Conservation (phyloP, 2,113 vertebrate species). For the Cynoglossus semilaevis region DNA sequence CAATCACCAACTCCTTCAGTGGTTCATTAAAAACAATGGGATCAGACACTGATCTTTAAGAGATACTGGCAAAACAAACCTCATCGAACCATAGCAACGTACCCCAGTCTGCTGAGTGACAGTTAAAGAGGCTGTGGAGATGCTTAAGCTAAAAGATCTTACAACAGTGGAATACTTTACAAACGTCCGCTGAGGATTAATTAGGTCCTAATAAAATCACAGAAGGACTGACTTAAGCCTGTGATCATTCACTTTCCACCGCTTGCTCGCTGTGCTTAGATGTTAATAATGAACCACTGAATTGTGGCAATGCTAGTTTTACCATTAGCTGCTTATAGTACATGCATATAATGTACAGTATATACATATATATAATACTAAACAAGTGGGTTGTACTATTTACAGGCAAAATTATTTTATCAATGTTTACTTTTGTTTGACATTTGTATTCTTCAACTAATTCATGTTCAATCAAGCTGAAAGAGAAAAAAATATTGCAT, state of each 20-base stretch:
- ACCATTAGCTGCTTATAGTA: no score
- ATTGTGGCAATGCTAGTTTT: neutral
- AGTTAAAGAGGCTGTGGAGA: slow-evolving; percentile 27
- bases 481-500: no score
- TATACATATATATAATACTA: no score
- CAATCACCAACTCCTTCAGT: slow-evolving; percentile 8
- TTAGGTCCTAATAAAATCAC: neutral
- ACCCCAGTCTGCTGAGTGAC: slow-evolving; percentile 23
- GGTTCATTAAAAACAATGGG: slow-evolving; percentile 37
- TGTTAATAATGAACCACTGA: neutral
- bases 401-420: no score
- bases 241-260: neutral
- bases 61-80: slow-evolving; percentile 48
- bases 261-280: neutral
- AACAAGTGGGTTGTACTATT: no score
- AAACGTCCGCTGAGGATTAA: neutral
- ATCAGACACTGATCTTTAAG: slow-evolving; percentile 43
- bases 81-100: slow-evolving; percentile 33
- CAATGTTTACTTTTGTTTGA: no score
- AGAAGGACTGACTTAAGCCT: neutral
- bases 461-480: no score
- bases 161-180: slow-evolving; percentile 5
- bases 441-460: no score
- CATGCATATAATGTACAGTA: no score
- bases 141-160: slow-evolving; percentile 9